Conservation (phyloP, 1,140 invertebrate species). For the Calycopis cecrops region DNA sequence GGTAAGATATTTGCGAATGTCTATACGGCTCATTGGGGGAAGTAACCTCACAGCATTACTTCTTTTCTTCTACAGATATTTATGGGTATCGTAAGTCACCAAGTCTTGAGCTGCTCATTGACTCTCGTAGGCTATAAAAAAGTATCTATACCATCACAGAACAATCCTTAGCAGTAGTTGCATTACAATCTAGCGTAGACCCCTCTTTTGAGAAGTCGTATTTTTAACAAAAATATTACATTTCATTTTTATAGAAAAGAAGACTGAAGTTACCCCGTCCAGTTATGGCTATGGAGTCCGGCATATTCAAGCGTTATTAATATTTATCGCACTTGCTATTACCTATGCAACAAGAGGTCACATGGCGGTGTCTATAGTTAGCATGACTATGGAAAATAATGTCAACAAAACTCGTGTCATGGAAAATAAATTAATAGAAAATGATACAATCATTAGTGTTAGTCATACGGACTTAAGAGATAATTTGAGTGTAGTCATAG, state of each 20-base stretch:
- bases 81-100: too few species aligned
- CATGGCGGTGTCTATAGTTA: slow-evolving; percentile 81
- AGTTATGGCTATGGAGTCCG: slow-evolving; percentile 74
- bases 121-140: too few species aligned
- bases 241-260: not conserved
- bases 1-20: too few species aligned
- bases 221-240: too few species aligned
- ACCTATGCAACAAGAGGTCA: slow-evolving; percentile 79
- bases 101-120: too few species aligned
- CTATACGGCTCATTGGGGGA: too few species aligned
- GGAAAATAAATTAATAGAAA: not conserved
- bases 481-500: not conserved
- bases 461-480: not conserved
- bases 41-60: too few species aligned
- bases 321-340: slow-evolving; percentile 78
- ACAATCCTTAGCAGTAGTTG: too few species aligned
- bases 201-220: too few species aligned
- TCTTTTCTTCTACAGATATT: too few species aligned
- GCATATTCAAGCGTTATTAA: slow-evolving; percentile 78
- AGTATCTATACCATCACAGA: too few species aligned
- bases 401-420: not conserved
- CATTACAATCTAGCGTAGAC: too few species aligned
- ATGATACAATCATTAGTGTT: not conserved
- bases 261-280: not conserved
- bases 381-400: slow-evolving; percentile 75